Conservation (phyloP, 2,113 vertebrate species). For the Toxotes jaculatrix region DNA sequence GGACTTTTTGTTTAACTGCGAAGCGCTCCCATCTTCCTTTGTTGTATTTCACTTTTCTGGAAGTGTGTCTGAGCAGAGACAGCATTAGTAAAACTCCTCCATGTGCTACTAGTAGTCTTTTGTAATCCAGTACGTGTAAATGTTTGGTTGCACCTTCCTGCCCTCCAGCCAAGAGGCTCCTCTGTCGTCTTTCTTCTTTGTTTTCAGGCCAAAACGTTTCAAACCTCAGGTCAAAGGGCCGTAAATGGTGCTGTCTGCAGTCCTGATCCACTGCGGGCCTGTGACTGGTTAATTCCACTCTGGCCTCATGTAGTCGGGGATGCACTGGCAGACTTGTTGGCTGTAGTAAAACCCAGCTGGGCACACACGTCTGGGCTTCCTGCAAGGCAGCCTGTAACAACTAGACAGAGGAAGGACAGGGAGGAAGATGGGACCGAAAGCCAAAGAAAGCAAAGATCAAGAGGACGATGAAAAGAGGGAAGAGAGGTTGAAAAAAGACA, state of each 20-base stretch:
- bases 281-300: constrained; percentile 69
- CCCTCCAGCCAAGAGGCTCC: not conserved
- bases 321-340: constrained; percentile 80
- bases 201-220: constrained; percentile 8
- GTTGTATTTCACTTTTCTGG: not conserved
- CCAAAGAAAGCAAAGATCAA: not conserved
- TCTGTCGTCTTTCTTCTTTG: not conserved
- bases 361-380: constrained; percentile 70
- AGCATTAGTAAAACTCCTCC: not conserved
- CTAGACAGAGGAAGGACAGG: constrained; percentile 43
- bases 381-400: constrained; percentile 82
- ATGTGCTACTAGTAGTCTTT: constrained; percentile 8
- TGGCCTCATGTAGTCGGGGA: constrained; percentile 80
- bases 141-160: constrained; percentile 24
- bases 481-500: not conserved
- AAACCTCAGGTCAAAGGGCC: not conserved
- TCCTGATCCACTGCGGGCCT: not conserved
- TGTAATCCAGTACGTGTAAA: constrained; percentile 40
- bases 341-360: constrained; percentile 76
- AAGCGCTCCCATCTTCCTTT: constrained; percentile 18
- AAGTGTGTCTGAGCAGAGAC: constrained; percentile 5
- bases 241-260: not conserved
- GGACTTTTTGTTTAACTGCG: not conserved
- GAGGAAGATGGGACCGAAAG: too few relatives aligned
- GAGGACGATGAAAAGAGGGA: not conserved